A percentile compares a stretch with the other conserved stretches of the same genome.
phyloP scores from a whole-genome alignment of 2,113 vertebrate species.

The Ammodytes marinus region DNA sequence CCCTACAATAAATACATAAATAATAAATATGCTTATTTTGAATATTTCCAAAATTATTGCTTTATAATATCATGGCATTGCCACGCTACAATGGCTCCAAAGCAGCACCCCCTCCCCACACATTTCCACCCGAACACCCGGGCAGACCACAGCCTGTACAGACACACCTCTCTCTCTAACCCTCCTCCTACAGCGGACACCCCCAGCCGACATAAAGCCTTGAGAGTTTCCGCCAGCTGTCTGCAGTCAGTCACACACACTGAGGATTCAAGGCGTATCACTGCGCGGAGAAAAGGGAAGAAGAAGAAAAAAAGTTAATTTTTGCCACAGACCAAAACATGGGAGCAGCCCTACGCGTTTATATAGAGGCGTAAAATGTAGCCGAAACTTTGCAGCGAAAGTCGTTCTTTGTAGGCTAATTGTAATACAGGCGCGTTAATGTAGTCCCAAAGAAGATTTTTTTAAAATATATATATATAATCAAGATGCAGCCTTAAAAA shows the following conservation, averaged over 20 bases:
- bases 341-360: background rate
- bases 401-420: conserved; percentile 7
- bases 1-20: too few species aligned
- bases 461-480: background rate
- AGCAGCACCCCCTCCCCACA: background rate
- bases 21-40: too few species aligned
- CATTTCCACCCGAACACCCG: too few species aligned
- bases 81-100: background rate
- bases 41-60: too few species aligned
- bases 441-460: conserved; percentile 24
- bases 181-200: conserved; percentile 8
- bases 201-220: conserved; percentile 7
- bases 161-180: conserved; percentile 25
- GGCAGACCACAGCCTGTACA: background rate
- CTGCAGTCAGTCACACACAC: background rate
- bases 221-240: background rate
- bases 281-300: background rate
- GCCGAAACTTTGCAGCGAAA: background rate
- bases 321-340: background rate
- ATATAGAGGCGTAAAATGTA: conserved; percentile 1
- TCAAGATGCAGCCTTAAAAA: conserved; percentile 54
- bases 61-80: background rate
- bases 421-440: conserved; percentile 25
- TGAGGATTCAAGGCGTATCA: too few species aligned
- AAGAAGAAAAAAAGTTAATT: background rate